These are phyloP conservation scores for Leptodactylus fuscus DNA, from an alignment of 2,113 vertebrate genomes.

Conservation along the genomic window DNA sequence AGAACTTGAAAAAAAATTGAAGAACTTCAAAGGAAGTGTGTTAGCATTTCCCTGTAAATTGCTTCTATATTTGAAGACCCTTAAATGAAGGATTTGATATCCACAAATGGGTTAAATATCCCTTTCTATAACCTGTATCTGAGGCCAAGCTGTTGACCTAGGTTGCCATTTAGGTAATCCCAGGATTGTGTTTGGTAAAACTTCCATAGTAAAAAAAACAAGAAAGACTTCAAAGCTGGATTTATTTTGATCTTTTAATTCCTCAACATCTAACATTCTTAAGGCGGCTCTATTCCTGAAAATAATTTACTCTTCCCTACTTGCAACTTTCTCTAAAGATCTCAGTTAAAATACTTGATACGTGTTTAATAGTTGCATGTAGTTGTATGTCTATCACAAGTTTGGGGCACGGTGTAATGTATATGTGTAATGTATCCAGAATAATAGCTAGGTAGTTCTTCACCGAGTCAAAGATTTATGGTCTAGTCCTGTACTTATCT, in stretches of 20 bases:
- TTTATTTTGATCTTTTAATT: constrained; percentile 29
- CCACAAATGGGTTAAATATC: neutral
- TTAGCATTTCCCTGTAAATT: too few relatives aligned
- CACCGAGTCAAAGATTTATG: too few relatives aligned
- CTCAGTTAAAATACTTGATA: neutral
- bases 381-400: neutral
- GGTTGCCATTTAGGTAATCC: neutral
- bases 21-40: too few relatives aligned
- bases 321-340: neutral
- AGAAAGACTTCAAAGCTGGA: constrained; percentile 27
- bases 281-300: neutral
- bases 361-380: neutral
- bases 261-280: constrained; percentile 26
- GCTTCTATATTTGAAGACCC: too few relatives aligned
- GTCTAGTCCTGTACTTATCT: too few relatives aligned
- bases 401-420: neutral
- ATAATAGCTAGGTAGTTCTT: too few relatives aligned
- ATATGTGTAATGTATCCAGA: too few relatives aligned
- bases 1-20: too few relatives aligned
- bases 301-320: neutral
- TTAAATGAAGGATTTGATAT: neutral
- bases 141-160: neutral
- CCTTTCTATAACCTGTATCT: neutral
- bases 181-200: constrained; percentile 7
- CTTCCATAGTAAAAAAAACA: neutral